Evolutionary conservation across 2,888 invertebrate genomes (phyloP).

Genomic region (Allophyes oxyacanthae): DNA sequence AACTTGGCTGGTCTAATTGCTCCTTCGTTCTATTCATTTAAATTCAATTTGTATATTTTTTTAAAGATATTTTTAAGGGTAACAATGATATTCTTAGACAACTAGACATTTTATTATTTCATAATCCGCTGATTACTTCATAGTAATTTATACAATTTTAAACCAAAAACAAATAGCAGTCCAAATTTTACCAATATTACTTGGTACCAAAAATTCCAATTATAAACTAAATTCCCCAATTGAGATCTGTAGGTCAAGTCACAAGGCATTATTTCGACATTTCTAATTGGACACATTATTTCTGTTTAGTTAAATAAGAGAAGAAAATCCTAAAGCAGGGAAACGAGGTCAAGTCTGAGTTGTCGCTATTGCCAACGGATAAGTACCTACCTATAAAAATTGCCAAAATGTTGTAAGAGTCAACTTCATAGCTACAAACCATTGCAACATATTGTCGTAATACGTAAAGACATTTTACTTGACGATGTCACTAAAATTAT

Average conservation of each 20-base stretch:
- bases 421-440: conserved; percentile 26
- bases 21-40: too few species aligned
- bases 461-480: conserved; percentile 5
- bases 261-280: conserved; percentile 22
- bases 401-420: conserved; percentile 44
- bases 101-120: too few species aligned
- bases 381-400: conserved; percentile 33
- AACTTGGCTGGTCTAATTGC: background rate
- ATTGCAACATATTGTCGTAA: conserved; percentile 48
- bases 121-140: too few species aligned
- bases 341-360: conserved; percentile 49
- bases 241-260: conserved; percentile 21
- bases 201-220: too few species aligned
- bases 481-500: conserved; percentile 12
- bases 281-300: conserved; percentile 43
- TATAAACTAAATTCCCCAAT: background rate
- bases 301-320: conserved; percentile 20
- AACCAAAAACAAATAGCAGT: too few species aligned
- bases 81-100: too few species aligned
- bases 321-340: conserved; percentile 25
- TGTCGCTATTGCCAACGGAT: conserved; percentile 36
- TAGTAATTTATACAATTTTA: too few species aligned
- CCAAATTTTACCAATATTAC: too few species aligned
- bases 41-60: too few species aligned
- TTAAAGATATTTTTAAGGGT: too few species aligned